These are phyloP conservation scores for Falco peregrinus DNA, from an alignment of 2,797 vertebrate species.

Conservation along the genomic window DNA sequence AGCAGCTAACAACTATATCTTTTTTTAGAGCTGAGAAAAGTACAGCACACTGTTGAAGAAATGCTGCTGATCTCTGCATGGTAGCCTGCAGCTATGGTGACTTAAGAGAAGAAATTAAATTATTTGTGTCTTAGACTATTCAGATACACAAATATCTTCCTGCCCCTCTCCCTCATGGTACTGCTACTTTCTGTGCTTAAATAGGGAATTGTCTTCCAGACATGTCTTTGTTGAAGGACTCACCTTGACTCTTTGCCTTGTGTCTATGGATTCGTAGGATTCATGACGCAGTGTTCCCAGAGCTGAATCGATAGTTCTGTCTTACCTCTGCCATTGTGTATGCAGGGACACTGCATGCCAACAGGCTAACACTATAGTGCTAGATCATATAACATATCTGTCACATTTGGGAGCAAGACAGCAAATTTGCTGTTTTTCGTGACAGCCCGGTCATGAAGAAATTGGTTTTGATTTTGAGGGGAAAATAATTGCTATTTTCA, in stretches of 20 bases:
- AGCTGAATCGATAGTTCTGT: neutral
- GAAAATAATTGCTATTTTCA: neutral
- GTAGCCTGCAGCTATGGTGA: neutral
- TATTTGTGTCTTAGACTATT: neutral
- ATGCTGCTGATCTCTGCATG: neutral
- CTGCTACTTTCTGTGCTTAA: neutral
- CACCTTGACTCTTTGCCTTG: neutral
- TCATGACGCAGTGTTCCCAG: neutral
- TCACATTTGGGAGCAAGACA: neutral
- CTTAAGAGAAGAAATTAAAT: neutral
- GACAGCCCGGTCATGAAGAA: neutral
- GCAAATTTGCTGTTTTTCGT: neutral
- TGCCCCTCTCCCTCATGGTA: neutral
- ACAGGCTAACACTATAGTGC: neutral
- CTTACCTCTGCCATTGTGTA: neutral
- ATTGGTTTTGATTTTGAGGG: neutral
- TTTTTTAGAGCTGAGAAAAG: slow-evolving; percentile 34
- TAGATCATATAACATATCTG: neutral
- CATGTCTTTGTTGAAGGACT: neutral
- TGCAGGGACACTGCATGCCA: neutral
- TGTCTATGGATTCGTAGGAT: neutral
- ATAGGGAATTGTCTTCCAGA: neutral
- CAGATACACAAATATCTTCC: neutral
- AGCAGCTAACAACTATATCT: neutral
- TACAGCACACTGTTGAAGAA: neutral